Evolutionary conservation across 2,888 invertebrate genomes (phyloP).

Genomic region (Uloborus plumipes): DNA sequence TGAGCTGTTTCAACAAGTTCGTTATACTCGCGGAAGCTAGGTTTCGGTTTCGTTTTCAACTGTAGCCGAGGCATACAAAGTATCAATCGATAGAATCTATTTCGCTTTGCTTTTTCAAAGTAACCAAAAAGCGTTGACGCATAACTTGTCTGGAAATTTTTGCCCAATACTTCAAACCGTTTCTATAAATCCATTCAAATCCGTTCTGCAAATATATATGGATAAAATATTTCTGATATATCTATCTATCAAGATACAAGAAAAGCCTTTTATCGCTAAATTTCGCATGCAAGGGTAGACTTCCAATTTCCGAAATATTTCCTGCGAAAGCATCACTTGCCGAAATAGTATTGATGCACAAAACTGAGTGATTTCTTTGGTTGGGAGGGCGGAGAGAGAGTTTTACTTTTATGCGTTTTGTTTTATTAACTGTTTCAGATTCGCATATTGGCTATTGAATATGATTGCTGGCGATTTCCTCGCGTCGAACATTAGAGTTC

Average conservation of each 20-base stretch:
- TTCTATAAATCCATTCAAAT: constrained; percentile 63
- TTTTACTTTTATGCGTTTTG: too few species aligned
- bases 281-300: constrained; percentile 47
- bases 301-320: constrained; percentile 32
- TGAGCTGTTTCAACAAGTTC: too few species aligned
- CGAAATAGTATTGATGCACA: constrained; percentile 1
- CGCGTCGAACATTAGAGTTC: too few species aligned
- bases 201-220: constrained; percentile 48
- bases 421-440: too few species aligned
- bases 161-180: constrained; percentile 56
- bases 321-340: neutral
- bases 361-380: constrained; percentile 18
- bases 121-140: constrained; percentile 33
- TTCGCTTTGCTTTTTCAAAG: constrained; percentile 51
- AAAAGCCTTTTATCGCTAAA: constrained; percentile 61
- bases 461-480: too few species aligned
- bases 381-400: too few species aligned
- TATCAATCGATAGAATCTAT: constrained; percentile 47
- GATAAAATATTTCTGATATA: constrained; percentile 21
- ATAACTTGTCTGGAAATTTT: constrained; percentile 51
- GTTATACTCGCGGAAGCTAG: too few species aligned
- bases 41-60: too few species aligned
- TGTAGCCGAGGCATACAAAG: too few species aligned
- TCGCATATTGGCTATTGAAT: too few species aligned
- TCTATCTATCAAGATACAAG: constrained; percentile 49